Evolutionary conservation across 2,113 vertebrate genomes (phyloP).

Genomic region (Bambusicola thoracicus): DNA sequence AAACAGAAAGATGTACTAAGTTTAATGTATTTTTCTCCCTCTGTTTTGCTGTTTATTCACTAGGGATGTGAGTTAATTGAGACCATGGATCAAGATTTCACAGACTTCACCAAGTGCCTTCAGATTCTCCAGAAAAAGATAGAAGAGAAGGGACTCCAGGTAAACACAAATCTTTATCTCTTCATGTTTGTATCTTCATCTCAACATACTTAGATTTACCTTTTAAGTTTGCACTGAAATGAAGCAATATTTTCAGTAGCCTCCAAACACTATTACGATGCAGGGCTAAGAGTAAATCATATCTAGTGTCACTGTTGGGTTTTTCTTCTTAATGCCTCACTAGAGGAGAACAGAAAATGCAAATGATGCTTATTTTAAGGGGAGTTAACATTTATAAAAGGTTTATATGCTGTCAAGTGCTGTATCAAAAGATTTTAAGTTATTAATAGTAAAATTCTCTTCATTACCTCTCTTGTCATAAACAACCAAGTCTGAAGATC

Average conservation of each 20-base stretch:
- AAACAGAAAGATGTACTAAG: neutral
- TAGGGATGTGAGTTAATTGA: constrained; percentile 83
- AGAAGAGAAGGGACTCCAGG: constrained; percentile 74
- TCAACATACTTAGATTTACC: neutral
- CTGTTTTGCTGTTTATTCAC: neutral
- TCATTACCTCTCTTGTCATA: neutral
- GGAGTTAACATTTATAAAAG: neutral
- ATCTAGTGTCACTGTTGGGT: neutral
- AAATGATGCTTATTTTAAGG: constrained; percentile 20
- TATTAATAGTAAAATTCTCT: constrained; percentile 7
- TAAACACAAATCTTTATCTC: constrained; percentile 11
- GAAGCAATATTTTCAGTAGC: neutral
- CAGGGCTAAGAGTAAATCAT: neutral
- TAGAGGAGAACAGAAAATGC: constrained; percentile 16
- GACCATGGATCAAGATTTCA: constrained; percentile 77
- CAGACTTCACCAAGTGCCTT: constrained; percentile 86
- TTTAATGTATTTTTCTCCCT: neutral
- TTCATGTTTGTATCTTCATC: neutral
- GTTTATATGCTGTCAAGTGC: constrained; percentile 30
- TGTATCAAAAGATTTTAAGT: constrained; percentile 30
- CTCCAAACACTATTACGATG: neutral
- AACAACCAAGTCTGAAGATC: constrained; percentile 23
- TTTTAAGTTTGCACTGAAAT: neutral
- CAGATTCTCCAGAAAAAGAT: constrained; percentile 79
- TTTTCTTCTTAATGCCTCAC: constrained; percentile 3